These are phyloP conservation scores for Trichechus manatus DNA, from an alignment of 2,113 vertebrate species.

Conservation along the genomic window DNA sequence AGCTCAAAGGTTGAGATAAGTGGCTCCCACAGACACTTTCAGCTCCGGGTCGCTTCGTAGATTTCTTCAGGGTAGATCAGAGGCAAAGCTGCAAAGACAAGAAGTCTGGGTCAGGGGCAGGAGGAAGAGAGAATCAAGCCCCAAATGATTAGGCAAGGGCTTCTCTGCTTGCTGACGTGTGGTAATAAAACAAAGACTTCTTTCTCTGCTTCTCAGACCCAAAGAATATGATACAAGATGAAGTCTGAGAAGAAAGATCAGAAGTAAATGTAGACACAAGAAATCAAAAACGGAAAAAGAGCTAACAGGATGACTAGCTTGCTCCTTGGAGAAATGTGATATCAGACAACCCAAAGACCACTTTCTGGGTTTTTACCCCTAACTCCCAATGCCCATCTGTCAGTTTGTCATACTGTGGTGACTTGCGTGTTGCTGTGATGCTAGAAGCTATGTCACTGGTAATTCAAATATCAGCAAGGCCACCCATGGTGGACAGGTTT, in stretches of 20 bases:
- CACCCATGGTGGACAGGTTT: background rate
- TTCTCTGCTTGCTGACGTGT: background rate
- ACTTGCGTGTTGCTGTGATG: background rate
- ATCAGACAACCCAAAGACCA: background rate
- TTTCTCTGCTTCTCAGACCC: background rate
- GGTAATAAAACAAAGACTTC: background rate
- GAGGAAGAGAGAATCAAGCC: background rate
- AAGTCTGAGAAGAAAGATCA: background rate
- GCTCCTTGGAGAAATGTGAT: background rate
- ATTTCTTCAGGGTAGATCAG: background rate
- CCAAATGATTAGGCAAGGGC: background rate
- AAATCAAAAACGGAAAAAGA: background rate
- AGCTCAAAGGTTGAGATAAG: background rate
- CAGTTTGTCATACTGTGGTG: background rate
- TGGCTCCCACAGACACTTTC: background rate
- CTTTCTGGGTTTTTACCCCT: background rate
- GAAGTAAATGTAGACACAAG: background rate
- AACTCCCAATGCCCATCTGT: background rate
- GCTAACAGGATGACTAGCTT: no score
- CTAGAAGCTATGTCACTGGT: no score
- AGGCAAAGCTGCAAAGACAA: background rate
- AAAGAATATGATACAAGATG: background rate
- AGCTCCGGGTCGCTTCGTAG: background rate
- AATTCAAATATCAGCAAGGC: no score
- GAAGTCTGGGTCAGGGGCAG: accelerated